Percentiles rank a stretch among this genome's conserved stretches.
These are phyloP conservation scores for Elachura formosa DNA, from an alignment of 2,113 vertebrate species.

Conservation along the genomic window DNA sequence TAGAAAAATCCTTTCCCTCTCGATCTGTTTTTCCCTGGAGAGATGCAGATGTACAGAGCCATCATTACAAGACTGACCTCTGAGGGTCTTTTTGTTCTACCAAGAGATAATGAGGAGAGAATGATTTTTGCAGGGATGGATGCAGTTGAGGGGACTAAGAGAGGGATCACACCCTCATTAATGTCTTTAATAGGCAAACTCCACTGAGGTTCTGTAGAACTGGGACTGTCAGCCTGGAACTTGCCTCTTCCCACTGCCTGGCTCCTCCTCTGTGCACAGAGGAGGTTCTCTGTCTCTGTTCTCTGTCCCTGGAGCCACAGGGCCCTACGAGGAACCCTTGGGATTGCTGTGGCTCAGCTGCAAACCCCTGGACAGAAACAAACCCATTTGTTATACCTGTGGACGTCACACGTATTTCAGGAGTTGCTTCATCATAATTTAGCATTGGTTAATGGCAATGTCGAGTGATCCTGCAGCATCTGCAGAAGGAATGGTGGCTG, in stretches of 20 bases:
- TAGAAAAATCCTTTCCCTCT: neutral
- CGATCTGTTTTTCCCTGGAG: neutral
- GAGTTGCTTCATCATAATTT: slow-evolving; percentile 55
- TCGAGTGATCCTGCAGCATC: slow-evolving; percentile 52
- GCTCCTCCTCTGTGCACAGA: too few relatives aligned
- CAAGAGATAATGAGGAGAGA: neutral
- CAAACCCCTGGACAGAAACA: neutral
- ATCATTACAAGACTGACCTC: neutral
- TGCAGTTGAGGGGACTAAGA: neutral
- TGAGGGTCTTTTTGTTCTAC: neutral
- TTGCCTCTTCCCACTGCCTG: neutral
- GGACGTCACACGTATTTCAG: slow-evolving; percentile 33
- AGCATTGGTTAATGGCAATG: slow-evolving; percentile 56
- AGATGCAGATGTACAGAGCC: neutral
- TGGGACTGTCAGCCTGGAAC: neutral
- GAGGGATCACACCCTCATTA: neutral
- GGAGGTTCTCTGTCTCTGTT: too few relatives aligned
- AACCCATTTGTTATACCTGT: slow-evolving; percentile 28
- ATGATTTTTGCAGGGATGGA: neutral
- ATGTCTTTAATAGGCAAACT: neutral
- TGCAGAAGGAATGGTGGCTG: neutral
- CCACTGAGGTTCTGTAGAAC: neutral
- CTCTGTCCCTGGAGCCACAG: neutral
- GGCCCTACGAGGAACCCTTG: accelerated
- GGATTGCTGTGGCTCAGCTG: neutral